These are phyloP conservation scores for Brachylomia viminalis DNA, from an alignment of 2,888 invertebrate genomes.

Conservation along the genomic window DNA sequence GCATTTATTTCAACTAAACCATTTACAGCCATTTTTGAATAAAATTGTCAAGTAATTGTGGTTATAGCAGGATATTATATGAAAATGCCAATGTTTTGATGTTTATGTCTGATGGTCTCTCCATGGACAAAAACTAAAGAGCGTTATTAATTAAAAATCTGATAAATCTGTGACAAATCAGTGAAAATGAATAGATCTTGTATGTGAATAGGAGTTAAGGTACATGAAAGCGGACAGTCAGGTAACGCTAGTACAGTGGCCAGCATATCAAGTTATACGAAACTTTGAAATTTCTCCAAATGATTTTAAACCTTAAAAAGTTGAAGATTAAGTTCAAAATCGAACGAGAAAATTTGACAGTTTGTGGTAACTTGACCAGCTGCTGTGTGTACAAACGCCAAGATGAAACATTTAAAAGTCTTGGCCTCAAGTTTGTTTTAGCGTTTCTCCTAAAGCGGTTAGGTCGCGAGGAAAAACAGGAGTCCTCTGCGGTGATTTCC, in stretches of 20 bases:
- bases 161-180: not conserved
- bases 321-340: too few species aligned
- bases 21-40: too few species aligned
- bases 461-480: not conserved
- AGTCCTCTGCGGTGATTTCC: too few species aligned
- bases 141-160: not conserved
- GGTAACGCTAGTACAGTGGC: not conserved
- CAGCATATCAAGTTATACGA: too few species aligned
- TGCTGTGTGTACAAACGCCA: too few species aligned
- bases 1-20: too few species aligned
- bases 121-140: not conserved
- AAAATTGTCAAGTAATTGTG: too few species aligned
- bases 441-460: not conserved
- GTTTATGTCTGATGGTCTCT: not conserved
- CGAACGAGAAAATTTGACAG: too few species aligned
- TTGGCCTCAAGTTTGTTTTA: not conserved
- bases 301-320: too few species aligned
- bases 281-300: too few species aligned
- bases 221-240: not conserved
- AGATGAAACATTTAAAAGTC: not conserved
- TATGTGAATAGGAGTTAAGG: not conserved
- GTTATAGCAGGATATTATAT: not conserved
- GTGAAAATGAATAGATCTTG: not conserved
- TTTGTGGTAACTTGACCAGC: too few species aligned
- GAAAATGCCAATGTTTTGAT: conserved; percentile 13